A percentile compares a stretch with the other conserved stretches of the same genome.
phyloP scores from a whole-genome alignment of 2,888 invertebrate species.

The Tenthredo mesomela region DNA sequence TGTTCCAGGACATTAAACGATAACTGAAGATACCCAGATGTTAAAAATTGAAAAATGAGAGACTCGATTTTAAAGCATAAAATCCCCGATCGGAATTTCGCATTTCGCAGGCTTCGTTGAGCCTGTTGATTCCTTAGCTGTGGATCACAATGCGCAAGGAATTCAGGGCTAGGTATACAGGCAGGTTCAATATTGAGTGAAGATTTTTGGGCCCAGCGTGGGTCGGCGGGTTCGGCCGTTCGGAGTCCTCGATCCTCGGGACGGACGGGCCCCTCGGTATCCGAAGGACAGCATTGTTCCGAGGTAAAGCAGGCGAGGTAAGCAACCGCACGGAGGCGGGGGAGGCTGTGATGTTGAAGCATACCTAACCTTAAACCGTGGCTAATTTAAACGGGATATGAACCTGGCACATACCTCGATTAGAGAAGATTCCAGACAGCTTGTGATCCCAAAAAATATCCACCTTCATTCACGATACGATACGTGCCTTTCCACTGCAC shows the following conservation, averaged over 20 bases:
- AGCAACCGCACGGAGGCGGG: constrained; percentile 49
- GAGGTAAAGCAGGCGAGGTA: constrained; percentile 57
- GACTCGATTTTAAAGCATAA: background rate
- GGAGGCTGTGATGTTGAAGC: constrained; percentile 34
- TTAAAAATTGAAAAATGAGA: background rate
- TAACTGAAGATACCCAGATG: background rate
- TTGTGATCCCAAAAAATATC: background rate
- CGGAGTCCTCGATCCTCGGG: constrained; percentile 39
- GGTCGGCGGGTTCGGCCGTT: constrained; percentile 44
- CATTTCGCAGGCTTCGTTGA: background rate
- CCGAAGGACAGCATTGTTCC: constrained; percentile 58
- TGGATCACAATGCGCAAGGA: background rate
- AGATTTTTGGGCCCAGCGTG: constrained; percentile 31
- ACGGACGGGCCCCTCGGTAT: constrained; percentile 50
- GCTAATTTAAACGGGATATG: background rate
- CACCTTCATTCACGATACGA: constrained; percentile 25
- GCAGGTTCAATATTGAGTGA: constrained; percentile 7
- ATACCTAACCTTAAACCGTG: constrained; percentile 34
- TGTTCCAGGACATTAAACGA: background rate
- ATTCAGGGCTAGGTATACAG: constrained; percentile 2
- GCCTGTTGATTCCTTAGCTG: background rate
- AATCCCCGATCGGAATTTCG: background rate
- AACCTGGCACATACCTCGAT: constrained; percentile 25
- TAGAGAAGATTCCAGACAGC: background rate
- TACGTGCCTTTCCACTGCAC: background rate